These are phyloP conservation scores for Oreocharis arfaki DNA, from an alignment of 2,113 vertebrate species.

Conservation along the genomic window DNA sequence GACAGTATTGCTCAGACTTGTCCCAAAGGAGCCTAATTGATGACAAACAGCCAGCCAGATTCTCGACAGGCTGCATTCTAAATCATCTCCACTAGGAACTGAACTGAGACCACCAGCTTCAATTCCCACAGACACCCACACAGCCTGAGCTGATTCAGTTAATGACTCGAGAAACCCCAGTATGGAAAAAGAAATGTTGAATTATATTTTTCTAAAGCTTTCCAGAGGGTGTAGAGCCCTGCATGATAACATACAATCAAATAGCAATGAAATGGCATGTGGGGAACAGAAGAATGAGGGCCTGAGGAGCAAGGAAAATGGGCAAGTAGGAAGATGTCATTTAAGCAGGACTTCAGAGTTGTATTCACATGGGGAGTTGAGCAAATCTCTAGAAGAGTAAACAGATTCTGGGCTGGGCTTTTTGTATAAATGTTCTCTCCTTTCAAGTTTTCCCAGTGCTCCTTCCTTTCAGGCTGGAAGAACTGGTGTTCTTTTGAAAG, in stretches of 20 bases:
- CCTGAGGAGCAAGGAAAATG: slow-evolving; percentile 26
- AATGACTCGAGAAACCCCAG: not conserved
- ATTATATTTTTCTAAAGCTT: not conserved
- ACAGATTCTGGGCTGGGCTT: slow-evolving; percentile 58
- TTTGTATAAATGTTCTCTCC: slow-evolving; percentile 64
- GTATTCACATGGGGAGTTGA: slow-evolving; percentile 54
- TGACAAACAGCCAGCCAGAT: not conserved
- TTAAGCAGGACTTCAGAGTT: slow-evolving; percentile 56
- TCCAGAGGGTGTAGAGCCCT: not conserved
- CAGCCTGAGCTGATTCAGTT: not conserved
- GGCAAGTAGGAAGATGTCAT: slow-evolving; percentile 23
- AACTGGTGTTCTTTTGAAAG: slow-evolving; percentile 66
- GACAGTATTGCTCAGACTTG: not conserved
- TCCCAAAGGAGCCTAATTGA: not conserved
- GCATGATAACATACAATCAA: not conserved
- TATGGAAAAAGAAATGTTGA: not conserved
- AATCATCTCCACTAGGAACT: not conserved
- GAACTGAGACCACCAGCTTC: not conserved
- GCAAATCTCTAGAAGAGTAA: slow-evolving; percentile 64
- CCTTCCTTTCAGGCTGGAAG: slow-evolving; percentile 60
- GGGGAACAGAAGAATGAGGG: not conserved
- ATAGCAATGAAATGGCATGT: not conserved
- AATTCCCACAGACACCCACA: not conserved
- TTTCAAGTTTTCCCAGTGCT: slow-evolving; percentile 61
- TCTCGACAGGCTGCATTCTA: not conserved